Conservation (phyloP, 1,140 invertebrate species). For the Babylonia areolata region DNA sequence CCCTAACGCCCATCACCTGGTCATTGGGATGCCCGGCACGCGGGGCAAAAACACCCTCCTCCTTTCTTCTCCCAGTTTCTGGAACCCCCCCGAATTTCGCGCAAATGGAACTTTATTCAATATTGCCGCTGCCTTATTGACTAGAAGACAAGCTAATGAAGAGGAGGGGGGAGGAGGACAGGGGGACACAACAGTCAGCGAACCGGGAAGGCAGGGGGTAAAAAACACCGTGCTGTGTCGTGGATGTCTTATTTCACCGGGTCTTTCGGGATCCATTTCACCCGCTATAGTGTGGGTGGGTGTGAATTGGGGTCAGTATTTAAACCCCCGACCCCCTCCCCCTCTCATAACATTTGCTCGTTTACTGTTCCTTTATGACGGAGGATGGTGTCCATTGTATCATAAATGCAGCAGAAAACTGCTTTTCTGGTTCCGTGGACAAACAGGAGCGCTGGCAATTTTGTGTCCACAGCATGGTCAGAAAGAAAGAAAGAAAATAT, state of each 20-base stretch:
- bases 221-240: not conserved
- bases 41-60: not conserved
- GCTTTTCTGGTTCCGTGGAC: no score
- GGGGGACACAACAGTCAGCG: no score
- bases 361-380: no score
- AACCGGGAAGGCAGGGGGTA: not conserved
- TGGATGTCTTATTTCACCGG: not conserved
- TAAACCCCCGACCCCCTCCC: no score
- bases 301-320: no score
- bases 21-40: conserved; percentile 21
- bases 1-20: not conserved
- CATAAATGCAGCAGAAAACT: no score
- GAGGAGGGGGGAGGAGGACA: not conserved
- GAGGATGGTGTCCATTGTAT: no score
- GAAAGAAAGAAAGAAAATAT: no score
- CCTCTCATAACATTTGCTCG: no score
- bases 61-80: not conserved
- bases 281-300: not conserved
- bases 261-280: not conserved
- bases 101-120: conserved; percentile 13
- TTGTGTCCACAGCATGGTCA: no score
- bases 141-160: conserved; percentile 1
- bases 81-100: not conserved
- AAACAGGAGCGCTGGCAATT: no score
- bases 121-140: conserved; percentile 4